Evolutionary conservation across 2,113 vertebrate genomes (phyloP).

Genomic region (Petrocephalus microphthalmus): DNA sequence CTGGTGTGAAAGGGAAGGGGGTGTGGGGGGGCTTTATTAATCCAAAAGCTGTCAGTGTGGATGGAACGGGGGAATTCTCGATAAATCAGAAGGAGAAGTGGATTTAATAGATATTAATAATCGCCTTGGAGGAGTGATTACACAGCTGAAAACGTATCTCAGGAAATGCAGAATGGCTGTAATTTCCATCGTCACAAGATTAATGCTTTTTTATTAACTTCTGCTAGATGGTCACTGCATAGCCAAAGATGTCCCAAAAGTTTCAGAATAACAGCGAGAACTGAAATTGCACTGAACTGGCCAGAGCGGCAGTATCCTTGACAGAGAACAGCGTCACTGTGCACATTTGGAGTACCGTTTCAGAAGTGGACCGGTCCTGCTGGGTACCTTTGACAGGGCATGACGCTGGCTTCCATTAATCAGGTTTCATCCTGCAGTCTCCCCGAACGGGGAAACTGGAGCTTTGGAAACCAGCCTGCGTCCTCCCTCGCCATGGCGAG

Average conservation of each 20-base stretch:
- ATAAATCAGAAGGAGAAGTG: background rate
- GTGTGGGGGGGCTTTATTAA: no score
- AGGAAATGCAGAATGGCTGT: slow-evolving; percentile 17
- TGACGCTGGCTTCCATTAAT: background rate
- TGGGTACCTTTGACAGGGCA: background rate
- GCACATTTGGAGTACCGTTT: background rate
- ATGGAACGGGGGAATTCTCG: background rate
- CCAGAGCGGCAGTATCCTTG: background rate
- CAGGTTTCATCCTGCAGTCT: background rate
- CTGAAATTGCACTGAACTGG: background rate
- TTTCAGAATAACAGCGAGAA: background rate
- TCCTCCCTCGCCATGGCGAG: background rate
- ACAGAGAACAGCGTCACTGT: background rate
- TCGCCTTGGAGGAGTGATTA: slow-evolving; percentile 8
- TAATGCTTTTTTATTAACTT: slow-evolving; percentile 19
- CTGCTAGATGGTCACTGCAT: background rate
- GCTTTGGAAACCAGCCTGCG: background rate
- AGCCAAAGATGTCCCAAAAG: background rate
- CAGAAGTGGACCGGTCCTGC: background rate
- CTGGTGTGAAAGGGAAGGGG: background rate
- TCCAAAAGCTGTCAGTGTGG: background rate
- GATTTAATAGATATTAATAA: slow-evolving; percentile 12
- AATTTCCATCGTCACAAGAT: slow-evolving; percentile 23
- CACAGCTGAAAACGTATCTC: slow-evolving; percentile 18
- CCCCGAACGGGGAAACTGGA: background rate